Base-by-base conservation (phyloP, 2,888 invertebrate genomes). In the Acanthosepion lycidas region DNA sequence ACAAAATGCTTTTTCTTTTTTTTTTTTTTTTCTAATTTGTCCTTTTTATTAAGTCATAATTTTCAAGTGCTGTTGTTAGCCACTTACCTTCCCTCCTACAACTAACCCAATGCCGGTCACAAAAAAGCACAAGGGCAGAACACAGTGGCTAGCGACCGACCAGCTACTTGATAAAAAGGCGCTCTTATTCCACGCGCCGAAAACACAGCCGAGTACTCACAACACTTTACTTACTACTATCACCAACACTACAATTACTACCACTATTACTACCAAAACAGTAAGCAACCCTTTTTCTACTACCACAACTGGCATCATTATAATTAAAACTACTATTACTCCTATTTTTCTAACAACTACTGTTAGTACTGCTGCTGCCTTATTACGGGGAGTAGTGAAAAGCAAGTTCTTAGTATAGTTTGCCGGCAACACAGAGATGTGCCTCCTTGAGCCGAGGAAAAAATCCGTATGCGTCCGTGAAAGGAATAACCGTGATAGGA, bases 111-210 rank as follows among this genome's bases (percentile, higher is more conserved):
- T 33, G 33, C n/a, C n/a, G 15, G n/a, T 78, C 28, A 48, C 92
- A 49, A 6, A 92, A 18, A 12, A 26, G 26, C 48, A 92, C 3
- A 92, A 23, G n/a, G 23, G n/a, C 26, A 92, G 28, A 49, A 26
- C 15, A 48, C 48, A 92, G 49, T 26, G 48, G 26, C 26, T 3
- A 92, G 23, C 28, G 48, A 92, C 92, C 28, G 26, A 92, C 51
- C 26, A 49, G 28, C 51, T 49, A 49, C 51, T 92, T 49, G 26
- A 92, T 92, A 92, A 48, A 78, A n/a, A 78, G 78, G 78, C 78
- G 78, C 78, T n/a, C 78, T 78, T 78, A 78, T 78, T 78, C 78
- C 78, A 78, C 78, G 78, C 78, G 78, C 78, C 78, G 78, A n/a
- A 78, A 78, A 33, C 59, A 59, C 78, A n/a, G 78, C 23, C 33